A percentile compares a stretch with the other conserved stretches of the same genome.
Evolutionary conservation across 2,113 vertebrate genomes (phyloP).

Genomic region (Progne subis): DNA sequence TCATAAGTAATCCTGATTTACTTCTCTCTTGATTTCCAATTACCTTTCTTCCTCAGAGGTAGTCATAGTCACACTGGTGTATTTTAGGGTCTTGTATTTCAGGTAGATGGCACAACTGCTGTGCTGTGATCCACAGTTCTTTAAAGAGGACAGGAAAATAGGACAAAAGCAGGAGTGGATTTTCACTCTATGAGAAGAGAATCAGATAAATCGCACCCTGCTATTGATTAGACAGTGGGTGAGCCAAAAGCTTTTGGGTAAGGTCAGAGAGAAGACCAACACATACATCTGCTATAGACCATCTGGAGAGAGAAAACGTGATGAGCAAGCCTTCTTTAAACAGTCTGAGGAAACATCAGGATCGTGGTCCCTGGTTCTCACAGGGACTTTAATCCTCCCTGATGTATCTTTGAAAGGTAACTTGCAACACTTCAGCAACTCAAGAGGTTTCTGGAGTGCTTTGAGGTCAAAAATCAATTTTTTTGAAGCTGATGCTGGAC

Average conservation of each 20-base stretch:
- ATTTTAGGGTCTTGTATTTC: background rate
- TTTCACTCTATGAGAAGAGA: background rate
- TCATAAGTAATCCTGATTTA: background rate
- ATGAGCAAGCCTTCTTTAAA: background rate
- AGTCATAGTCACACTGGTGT: background rate
- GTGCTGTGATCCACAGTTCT: background rate
- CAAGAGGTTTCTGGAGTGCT: background rate
- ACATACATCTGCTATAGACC: background rate
- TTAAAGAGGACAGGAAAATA: background rate
- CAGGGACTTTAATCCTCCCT: background rate
- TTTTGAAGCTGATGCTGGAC: background rate
- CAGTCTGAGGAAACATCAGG: background rate
- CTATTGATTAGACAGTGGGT: rapidly evolving
- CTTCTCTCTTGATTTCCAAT: background rate
- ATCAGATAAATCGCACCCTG: background rate
- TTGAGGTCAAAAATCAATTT: background rate
- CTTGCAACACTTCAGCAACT: background rate
- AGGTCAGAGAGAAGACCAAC: background rate
- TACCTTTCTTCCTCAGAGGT: background rate
- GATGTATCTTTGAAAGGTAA: background rate
- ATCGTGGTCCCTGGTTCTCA: background rate
- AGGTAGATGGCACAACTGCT: background rate
- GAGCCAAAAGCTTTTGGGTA: background rate
- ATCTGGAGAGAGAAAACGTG: background rate
- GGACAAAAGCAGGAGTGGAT: background rate